A percentile compares a stretch with the other conserved stretches of the same genome.
These are phyloP conservation scores for Unio pictorum DNA, from an alignment of 2,888 invertebrate species.

Conservation along the genomic window DNA sequence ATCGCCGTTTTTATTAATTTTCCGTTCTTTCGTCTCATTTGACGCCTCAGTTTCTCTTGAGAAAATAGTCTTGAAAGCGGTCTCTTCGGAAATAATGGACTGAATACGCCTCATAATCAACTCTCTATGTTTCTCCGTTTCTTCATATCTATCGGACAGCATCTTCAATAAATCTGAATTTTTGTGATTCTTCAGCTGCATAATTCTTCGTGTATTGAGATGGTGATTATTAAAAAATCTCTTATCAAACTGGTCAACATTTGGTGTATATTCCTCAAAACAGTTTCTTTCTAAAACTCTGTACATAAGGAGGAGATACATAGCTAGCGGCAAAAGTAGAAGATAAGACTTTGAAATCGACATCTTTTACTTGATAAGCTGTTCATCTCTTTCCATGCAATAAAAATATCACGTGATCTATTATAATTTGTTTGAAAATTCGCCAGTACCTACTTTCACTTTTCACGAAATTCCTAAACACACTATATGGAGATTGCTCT, in stretches of 20 bases:
- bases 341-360: slow-evolving; percentile 16
- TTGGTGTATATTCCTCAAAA: slow-evolving; percentile 5
- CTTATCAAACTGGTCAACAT: neutral
- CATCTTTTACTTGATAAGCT: neutral
- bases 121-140: slow-evolving; percentile 18
- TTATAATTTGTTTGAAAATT: no score
- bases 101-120: slow-evolving; percentile 10
- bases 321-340: slow-evolving; percentile 20
- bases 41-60: neutral
- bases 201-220: slow-evolving; percentile 19
- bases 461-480: no score
- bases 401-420: no score
- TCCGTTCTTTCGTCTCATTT: neutral
- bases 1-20: neutral
- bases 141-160: slow-evolving; percentile 24
- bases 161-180: slow-evolving; percentile 11
- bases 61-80: slow-evolving; percentile 1
- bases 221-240: slow-evolving; percentile 9
- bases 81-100: slow-evolving; percentile 5
- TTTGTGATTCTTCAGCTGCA: slow-evolving; percentile 17
- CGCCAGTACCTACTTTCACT: no score
- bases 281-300: slow-evolving; percentile 27
- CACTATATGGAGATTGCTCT: no score
- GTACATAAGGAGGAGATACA: slow-evolving; percentile 33
- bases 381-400: no score